phyloP scores from a whole-genome alignment of 1,140 invertebrate genomes.

The Orchestia grillus region DNA sequence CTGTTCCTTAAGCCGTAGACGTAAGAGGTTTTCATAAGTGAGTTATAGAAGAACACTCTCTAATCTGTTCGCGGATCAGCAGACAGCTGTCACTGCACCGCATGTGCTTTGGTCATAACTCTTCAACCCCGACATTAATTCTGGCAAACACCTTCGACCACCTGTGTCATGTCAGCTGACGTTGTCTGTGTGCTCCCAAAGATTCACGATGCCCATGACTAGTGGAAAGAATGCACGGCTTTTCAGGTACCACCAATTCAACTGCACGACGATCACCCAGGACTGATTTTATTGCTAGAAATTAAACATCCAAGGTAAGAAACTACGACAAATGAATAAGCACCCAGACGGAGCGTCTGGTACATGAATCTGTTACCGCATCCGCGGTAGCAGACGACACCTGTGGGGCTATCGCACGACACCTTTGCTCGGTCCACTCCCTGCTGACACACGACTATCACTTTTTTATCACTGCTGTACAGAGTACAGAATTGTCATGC shows the following conservation, averaged over 20 bases:
- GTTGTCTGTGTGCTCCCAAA: neutral
- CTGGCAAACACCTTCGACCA: neutral
- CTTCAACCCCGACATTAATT: slow-evolving; percentile 2
- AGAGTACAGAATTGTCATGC: neutral
- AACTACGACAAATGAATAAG: neutral
- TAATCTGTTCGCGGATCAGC: neutral
- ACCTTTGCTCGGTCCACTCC: neutral
- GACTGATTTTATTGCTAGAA: neutral
- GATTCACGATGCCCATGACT: neutral
- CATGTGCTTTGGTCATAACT: neutral
- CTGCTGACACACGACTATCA: neutral
- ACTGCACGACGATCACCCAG: neutral
- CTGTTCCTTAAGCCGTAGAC: neutral
- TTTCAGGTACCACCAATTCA: neutral
- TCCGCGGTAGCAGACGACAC: neutral
- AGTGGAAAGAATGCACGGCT: neutral
- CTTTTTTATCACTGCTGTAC: neutral
- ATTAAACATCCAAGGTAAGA: neutral
- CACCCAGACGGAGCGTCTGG: neutral
- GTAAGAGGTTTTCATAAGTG: neutral
- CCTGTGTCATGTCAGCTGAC: neutral
- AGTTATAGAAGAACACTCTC: neutral
- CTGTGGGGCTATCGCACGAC: neutral
- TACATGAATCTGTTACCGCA: neutral
- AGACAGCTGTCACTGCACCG: neutral